phyloP scores from a whole-genome alignment of 1,140 invertebrate genomes.

The Oncopodura yosiiana region DNA sequence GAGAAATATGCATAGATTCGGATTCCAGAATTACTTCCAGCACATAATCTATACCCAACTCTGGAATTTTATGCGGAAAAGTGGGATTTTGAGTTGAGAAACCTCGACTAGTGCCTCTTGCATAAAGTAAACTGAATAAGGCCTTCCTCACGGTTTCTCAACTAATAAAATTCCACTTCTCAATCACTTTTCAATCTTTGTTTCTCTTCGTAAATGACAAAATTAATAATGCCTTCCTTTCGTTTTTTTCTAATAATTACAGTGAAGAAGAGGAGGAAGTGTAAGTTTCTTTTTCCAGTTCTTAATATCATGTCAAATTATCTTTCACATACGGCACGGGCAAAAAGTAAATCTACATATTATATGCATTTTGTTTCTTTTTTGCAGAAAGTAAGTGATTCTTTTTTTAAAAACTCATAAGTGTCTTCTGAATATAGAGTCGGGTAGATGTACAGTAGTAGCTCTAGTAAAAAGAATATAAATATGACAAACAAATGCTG shows the following conservation, averaged over 20 bases:
- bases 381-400: slow-evolving; percentile 23
- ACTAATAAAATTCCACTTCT: too few species aligned
- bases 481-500: background rate
- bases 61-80: too few species aligned
- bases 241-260: slow-evolving; percentile 9
- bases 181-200: too few species aligned
- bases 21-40: too few species aligned
- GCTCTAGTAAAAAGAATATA: background rate
- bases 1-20: too few species aligned
- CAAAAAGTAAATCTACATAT: background rate
- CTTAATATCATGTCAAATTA: background rate
- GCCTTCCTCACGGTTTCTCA: too few species aligned
- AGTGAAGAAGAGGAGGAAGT: slow-evolving; percentile 36
- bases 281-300: slow-evolving; percentile 23
- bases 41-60: too few species aligned
- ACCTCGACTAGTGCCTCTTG: too few species aligned
- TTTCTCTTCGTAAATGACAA: too few species aligned
- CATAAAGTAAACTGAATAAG: too few species aligned
- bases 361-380: slow-evolving; percentile 18
- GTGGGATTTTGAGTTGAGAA: too few species aligned
- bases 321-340: background rate
- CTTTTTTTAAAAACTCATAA: background rate
- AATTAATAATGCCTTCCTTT: too few species aligned
- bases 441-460: background rate
- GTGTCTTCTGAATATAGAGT: background rate